These are phyloP conservation scores for Pterocles gutturalis DNA, from an alignment of 2,113 vertebrate genomes.

Conservation along the genomic window DNA sequence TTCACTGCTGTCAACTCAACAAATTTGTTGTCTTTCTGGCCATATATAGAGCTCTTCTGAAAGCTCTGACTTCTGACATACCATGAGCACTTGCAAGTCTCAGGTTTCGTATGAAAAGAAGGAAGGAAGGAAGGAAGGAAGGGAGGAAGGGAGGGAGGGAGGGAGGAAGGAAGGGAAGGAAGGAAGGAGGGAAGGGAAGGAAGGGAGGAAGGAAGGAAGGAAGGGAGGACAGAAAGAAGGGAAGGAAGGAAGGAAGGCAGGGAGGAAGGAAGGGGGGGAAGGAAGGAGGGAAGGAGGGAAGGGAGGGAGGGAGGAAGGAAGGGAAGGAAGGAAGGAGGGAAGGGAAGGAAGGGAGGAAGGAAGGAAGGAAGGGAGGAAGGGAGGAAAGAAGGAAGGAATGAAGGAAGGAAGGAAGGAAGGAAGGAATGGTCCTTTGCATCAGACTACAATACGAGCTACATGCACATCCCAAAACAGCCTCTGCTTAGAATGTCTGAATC, in stretches of 20 bases:
- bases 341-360: too few species aligned
- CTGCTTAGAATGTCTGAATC: neutral
- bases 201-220: accelerated
- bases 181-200: accelerated
- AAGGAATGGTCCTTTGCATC: neutral
- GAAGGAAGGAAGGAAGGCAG: too few species aligned
- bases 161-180: too few species aligned
- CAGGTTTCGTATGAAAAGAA: neutral
- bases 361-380: too few species aligned
- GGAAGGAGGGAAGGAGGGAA: too few species aligned
- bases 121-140: accelerated
- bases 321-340: too few species aligned
- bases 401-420: too few species aligned
- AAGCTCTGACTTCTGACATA: neutral
- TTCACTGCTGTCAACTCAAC: neutral
- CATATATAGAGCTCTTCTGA: neutral
- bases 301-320: too few species aligned
- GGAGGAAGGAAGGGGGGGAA: too few species aligned
- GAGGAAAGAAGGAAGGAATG: too few species aligned
- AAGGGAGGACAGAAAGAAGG: too few species aligned
- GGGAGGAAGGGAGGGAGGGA: too few species aligned
- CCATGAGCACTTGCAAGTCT: neutral
- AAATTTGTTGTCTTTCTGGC: neutral
- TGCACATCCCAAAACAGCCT: neutral
- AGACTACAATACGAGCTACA: neutral